phyloP scores from a whole-genome alignment of 2,797 vertebrate genomes.

The Rhinogobio ventralis region DNA sequence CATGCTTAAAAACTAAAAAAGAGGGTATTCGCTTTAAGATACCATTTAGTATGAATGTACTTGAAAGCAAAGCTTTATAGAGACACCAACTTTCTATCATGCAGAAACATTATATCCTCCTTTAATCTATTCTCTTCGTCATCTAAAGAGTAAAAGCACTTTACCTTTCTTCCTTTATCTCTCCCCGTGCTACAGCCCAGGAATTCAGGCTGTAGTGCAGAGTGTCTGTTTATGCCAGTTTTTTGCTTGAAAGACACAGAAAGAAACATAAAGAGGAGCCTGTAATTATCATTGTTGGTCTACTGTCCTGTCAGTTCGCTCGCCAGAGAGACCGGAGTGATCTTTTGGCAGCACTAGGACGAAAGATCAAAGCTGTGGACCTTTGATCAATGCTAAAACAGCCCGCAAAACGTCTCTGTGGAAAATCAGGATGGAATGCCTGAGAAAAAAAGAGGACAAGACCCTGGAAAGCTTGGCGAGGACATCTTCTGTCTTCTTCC shows the following conservation, averaged over 20 bases:
- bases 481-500: conserved; percentile 60
- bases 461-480: conserved; percentile 65
- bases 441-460: conserved; percentile 67
- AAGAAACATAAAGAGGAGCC: conserved; percentile 75
- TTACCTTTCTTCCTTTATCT: conserved; percentile 59
- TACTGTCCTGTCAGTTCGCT: conserved; percentile 81
- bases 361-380: conserved; percentile 77
- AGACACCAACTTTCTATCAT: conserved; percentile 45
- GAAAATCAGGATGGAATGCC: conserved; percentile 80
- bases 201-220: conserved; percentile 76
- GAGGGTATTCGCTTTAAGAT: not conserved
- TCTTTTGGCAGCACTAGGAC: conserved; percentile 77
- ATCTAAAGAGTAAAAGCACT: conserved; percentile 64
- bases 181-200: conserved; percentile 68
- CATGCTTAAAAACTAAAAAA: not conserved
- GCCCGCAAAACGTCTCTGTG: conserved; percentile 70
- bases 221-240: conserved; percentile 75
- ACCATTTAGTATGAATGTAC: not conserved
- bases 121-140: conserved; percentile 68
- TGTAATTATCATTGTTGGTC: conserved; percentile 83
- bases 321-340: conserved; percentile 79
- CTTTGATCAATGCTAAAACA: conserved; percentile 79
- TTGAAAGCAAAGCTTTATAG: not conserved
- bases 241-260: conserved; percentile 67
- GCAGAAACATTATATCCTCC: conserved; percentile 35